Conservation (phyloP, 23 tunicate species). For the Trididemnum nubilum region DNA sequence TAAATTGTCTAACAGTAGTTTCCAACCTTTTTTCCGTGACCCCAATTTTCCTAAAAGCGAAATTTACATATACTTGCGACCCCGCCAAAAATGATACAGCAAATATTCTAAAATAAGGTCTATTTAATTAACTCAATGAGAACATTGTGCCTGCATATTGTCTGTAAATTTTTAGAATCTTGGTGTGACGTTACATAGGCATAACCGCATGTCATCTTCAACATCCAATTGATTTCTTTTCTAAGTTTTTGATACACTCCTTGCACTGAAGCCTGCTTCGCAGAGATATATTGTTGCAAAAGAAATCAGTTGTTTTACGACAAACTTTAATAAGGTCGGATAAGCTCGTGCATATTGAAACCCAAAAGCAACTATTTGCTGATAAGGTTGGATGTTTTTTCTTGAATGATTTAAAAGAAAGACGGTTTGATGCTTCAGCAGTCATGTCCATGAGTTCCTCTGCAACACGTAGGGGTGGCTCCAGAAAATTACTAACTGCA, state of each 20-base stretch:
- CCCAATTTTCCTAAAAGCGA: slow-evolving; percentile 15
- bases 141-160: slow-evolving; percentile 24
- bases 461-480: slow-evolving; percentile 51
- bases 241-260: slow-evolving; percentile 18
- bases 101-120: slow-evolving; percentile 8
- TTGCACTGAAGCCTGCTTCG: slow-evolving; percentile 30
- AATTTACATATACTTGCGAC: slow-evolving; percentile 10
- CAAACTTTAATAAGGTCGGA: slow-evolving; percentile 31
- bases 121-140: slow-evolving; percentile 21
- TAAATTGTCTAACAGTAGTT: too few species aligned
- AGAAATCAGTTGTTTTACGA: slow-evolving; percentile 27
- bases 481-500: slow-evolving; percentile 33
- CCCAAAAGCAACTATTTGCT: slow-evolving; percentile 41
- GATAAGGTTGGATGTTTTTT: slow-evolving; percentile 29
- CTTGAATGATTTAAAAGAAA: slow-evolving; percentile 35
- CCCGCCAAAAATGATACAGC: slow-evolving; percentile 19
- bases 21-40: slow-evolving; percentile 24
- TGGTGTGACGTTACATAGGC: slow-evolving; percentile 32
- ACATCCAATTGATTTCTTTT: slow-evolving; percentile 24
- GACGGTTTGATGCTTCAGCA: slow-evolving; percentile 40
- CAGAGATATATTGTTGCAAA: slow-evolving; percentile 28
- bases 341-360: slow-evolving; percentile 28
- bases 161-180: slow-evolving; percentile 23
- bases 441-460: slow-evolving; percentile 44
- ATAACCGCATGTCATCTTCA: slow-evolving; percentile 25